phyloP scores from a whole-genome alignment of 2,888 invertebrate genomes.

The Volucella zonaria region DNA sequence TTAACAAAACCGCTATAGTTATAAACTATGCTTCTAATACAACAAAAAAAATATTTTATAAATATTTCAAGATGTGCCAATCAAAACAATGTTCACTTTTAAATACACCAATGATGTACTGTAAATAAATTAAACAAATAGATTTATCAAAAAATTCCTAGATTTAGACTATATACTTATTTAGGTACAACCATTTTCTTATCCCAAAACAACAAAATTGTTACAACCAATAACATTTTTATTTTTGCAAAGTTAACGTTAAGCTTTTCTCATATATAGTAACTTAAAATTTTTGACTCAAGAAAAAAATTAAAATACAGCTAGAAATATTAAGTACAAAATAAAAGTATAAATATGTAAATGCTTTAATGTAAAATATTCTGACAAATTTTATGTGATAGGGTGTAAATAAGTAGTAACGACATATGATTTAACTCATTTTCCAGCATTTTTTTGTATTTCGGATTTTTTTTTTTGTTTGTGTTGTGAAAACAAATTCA shows the following conservation, averaged over 20 bases:
- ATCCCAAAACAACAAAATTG: slow-evolving; percentile 13
- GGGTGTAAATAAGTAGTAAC: slow-evolving; percentile 14
- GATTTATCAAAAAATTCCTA: slow-evolving; percentile 3
- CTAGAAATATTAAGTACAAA: slow-evolving; percentile 54
- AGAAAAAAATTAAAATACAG: slow-evolving; percentile 30
- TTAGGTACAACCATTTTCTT: slow-evolving; percentile 14
- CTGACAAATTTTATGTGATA: not conserved
- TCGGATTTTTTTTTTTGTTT: too few species aligned
- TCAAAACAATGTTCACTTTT: slow-evolving; percentile 8
- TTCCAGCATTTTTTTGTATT: too few species aligned
- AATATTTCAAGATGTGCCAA: slow-evolving; percentile 65
- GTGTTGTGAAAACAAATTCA: too few species aligned
- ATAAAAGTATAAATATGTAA: not conserved
- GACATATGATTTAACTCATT: not conserved
- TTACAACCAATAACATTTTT: slow-evolving; percentile 5
- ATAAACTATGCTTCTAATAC: slow-evolving; percentile 13
- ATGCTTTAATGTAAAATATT: slow-evolving; percentile 1
- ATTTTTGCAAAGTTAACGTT: slow-evolving; percentile 31
- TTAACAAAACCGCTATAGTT: slow-evolving; percentile 14
- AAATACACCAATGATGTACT: slow-evolving; percentile 8
- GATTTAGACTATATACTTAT: slow-evolving; percentile 8
- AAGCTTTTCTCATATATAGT: not conserved
- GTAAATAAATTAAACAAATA: slow-evolving; percentile 11
- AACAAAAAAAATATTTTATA: slow-evolving; percentile 64
- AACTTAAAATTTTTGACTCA: not conserved